Percentiles rank a stretch among this genome's conserved stretches.
phyloP scores from a whole-genome alignment of 2,888 invertebrate genomes.

The Prenolepis imparis region DNA sequence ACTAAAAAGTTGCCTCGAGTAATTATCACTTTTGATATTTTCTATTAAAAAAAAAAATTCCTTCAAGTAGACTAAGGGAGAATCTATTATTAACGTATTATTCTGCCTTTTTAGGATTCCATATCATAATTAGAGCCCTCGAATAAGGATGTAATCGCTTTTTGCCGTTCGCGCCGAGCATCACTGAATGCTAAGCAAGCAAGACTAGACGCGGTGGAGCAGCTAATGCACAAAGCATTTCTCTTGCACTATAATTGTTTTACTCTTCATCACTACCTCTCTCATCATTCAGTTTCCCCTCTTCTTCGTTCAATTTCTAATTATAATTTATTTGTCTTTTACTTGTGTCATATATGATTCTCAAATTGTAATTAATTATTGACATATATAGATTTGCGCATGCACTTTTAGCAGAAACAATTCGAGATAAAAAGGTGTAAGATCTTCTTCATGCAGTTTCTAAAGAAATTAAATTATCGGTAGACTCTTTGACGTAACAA shows the following conservation, averaged over 20 bases:
- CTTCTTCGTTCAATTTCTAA: conserved; percentile 8
- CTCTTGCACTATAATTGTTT: conserved; percentile 21
- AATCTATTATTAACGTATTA: conserved; percentile 9
- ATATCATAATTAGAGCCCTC: conserved; percentile 26
- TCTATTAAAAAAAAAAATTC: background rate
- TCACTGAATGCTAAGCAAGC: conserved; percentile 34
- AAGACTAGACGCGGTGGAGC: conserved; percentile 23
- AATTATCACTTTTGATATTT: background rate
- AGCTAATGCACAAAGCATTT: conserved; percentile 43
- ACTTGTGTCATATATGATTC: background rate
- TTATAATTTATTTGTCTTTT: conserved; percentile 23
- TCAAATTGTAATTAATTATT: conserved; percentile 3
- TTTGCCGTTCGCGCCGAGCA: conserved; percentile 32
- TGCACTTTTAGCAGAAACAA: background rate
- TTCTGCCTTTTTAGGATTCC: background rate
- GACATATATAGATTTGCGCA: background rate
- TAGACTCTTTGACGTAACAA: conserved; percentile 43
- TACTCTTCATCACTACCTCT: conserved; percentile 34
- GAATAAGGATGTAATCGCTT: conserved; percentile 8
- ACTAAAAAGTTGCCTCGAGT: background rate
- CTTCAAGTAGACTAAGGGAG: background rate
- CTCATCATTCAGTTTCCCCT: conserved; percentile 28
- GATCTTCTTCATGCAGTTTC: background rate
- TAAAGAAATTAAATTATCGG: conserved; percentile 25
- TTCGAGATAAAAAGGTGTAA: background rate